Base-by-base conservation (phyloP, 2,888 invertebrate species). In the Iphiclides podalirius region DNA sequence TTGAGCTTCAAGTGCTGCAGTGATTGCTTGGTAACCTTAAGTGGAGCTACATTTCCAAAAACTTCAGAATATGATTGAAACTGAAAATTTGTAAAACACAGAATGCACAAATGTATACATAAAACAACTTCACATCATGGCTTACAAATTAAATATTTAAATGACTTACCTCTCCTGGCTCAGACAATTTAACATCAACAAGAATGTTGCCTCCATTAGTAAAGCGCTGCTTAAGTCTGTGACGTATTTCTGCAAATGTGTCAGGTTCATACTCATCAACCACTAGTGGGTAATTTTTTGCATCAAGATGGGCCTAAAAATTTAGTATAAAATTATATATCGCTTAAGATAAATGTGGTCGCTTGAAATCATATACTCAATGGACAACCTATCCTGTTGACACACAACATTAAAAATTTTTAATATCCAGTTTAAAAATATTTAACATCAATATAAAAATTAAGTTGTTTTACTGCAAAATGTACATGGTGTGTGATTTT, bases 261-360 rank as follows among this genome's bases (percentile, higher is more conserved):
- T 91, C 90, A 39, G 90, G 90, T 63, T 93, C 93, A 70, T 90
- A 90, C 60, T 91, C 91, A 69, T 94, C 91, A 4, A 91, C 91
- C 45, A 72, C 75, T 43, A 94, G 61, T 0, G 92, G 90, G 64
- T 82, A 94, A 52, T 75, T 86, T 57, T 88, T 89, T 6, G 89
- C 85, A 56, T 91, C 91, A 7, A 74, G 52, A 37, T 70, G 72
- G 53, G 65, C 67, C 89, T 89, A 57, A 48, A 68, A 58, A 45
- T 13, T 34, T 67, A 63, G 35, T n/a, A n/a, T n/a, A n/a, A n/a
- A n/a, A n/a, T n/a, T n/a, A n/a, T n/a, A n/a, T n/a, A n/a, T n/a
- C n/a, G n/a, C n/a, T n/a, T n/a, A n/a, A n/a, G n/a, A n/a, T n/a
- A n/a, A n/a, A n/a, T n/a, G n/a, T n/a, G n/a, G n/a, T n/a, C n/a